These are phyloP conservation scores for Andrena dorsata DNA, from an alignment of 2,888 invertebrate genomes.

Conservation along the genomic window DNA sequence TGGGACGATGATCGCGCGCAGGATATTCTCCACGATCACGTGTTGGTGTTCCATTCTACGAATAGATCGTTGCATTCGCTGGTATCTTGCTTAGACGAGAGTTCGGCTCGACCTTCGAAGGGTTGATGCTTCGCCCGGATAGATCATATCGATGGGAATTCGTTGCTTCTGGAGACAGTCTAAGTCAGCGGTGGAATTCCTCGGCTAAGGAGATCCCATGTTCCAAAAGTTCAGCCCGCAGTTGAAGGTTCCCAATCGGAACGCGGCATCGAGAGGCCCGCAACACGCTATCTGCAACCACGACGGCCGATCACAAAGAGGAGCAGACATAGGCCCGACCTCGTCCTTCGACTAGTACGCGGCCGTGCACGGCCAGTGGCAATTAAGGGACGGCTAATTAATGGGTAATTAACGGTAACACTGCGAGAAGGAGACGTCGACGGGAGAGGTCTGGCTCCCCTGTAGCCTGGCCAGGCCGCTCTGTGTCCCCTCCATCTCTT, in stretches of 20 bases:
- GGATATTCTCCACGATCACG: neutral
- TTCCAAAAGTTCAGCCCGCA: too few species aligned
- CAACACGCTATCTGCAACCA: neutral
- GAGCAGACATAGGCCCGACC: conserved; percentile 33
- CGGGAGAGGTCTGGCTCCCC: conserved; percentile 41
- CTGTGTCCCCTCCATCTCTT: conserved; percentile 67
- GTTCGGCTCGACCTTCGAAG: too few species aligned
- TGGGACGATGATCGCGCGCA: conserved; percentile 4
- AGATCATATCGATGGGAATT: too few species aligned
- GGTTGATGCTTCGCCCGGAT: too few species aligned
- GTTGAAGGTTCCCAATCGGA: neutral
- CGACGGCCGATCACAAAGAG: conserved; percentile 31
- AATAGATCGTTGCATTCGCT: too few species aligned
- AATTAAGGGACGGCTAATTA: conserved; percentile 84
- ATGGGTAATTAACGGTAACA: conserved; percentile 84
- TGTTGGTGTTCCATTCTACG: too few species aligned
- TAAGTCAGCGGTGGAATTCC: too few species aligned
- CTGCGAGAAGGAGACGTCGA: conserved; percentile 81
- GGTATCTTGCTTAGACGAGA: too few species aligned
- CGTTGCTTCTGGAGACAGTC: too few species aligned
- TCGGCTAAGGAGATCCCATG: too few species aligned
- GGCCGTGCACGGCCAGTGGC: conserved; percentile 62
- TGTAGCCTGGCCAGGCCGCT: conserved; percentile 22
- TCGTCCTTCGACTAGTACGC: conserved; percentile 52
- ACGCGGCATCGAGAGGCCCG: neutral